A percentile compares a stretch with the other conserved stretches of the same genome.
Conservation (phyloP, 2,113 vertebrate genomes). For the Cairina moschata region DNA sequence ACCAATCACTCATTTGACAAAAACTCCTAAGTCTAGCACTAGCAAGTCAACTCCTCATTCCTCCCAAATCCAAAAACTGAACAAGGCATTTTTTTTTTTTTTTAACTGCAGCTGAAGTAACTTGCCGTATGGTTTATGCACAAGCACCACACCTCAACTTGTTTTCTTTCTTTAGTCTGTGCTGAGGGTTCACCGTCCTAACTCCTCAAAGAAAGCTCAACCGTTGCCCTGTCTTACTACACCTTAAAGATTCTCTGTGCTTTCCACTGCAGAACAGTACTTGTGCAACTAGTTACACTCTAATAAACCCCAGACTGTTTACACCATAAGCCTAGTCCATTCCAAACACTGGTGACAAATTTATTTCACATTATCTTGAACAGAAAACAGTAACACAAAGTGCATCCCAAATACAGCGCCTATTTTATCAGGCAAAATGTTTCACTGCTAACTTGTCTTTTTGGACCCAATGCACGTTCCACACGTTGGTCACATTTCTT, state of each 20-base stretch:
- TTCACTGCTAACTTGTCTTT: background rate
- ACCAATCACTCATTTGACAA: background rate
- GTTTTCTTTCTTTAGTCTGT: fast-evolving
- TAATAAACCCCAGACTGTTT: background rate
- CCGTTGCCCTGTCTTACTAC: background rate
- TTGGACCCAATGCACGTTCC: background rate
- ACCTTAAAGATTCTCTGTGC: background rate
- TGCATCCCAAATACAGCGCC: background rate
- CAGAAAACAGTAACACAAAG: background rate
- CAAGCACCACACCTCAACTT: background rate
- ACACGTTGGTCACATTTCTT: background rate
- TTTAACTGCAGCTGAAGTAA: background rate
- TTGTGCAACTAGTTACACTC: background rate
- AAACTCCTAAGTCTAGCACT: background rate
- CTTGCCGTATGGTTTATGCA: background rate
- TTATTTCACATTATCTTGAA: background rate
- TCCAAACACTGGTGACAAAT: background rate
- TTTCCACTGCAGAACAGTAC: background rate
- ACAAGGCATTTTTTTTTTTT: background rate
- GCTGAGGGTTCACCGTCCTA: background rate
- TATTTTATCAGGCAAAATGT: background rate
- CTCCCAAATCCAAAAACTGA: background rate
- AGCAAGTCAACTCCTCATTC: background rate
- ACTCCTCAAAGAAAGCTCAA: background rate
- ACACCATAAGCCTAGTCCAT: background rate